Percentiles rank a stretch among this genome's conserved stretches.
phyloP scores from a whole-genome alignment of 2,888 invertebrate species.

The Campoplex nolae region DNA sequence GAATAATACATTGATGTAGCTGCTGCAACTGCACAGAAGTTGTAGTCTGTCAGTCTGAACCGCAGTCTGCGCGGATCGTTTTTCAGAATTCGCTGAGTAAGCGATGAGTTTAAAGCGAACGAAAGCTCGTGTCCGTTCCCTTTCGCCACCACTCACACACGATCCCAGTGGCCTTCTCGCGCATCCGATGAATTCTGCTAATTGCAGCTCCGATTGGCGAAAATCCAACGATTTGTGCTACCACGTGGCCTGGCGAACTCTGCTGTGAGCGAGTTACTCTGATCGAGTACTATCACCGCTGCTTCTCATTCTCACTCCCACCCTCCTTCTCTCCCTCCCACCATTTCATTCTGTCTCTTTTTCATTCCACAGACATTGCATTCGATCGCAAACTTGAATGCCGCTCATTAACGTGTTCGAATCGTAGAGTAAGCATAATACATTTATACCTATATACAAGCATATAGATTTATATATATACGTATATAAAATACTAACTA shows the following conservation, averaged over 20 bases:
- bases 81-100: conserved; percentile 61
- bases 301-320: conserved; percentile 33
- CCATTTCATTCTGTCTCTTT: conserved; percentile 18
- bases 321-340: conserved; percentile 25
- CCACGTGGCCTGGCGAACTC: conserved; percentile 56
- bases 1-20: not conserved
- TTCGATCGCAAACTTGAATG: conserved; percentile 61
- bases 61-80: conserved; percentile 65
- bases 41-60: conserved; percentile 42
- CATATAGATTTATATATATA: not conserved
- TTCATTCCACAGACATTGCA: conserved; percentile 35
- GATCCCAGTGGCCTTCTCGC: conserved; percentile 32
- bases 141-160: conserved; percentile 58
- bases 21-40: conserved; percentile 15
- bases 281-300: conserved; percentile 38
- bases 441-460: conserved; percentile 13
- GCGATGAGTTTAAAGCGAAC: conserved; percentile 51
- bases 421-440: conserved; percentile 44
- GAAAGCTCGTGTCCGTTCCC: conserved; percentile 58
- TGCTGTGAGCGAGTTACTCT: conserved; percentile 55
- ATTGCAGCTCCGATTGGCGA: conserved; percentile 80
- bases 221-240: conserved; percentile 74
- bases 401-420: conserved; percentile 65
- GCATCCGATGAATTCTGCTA: conserved; percentile 80
- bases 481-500: not conserved